These are phyloP conservation scores for Euclidia mi DNA, from an alignment of 2,888 invertebrate species.

Conservation along the genomic window DNA sequence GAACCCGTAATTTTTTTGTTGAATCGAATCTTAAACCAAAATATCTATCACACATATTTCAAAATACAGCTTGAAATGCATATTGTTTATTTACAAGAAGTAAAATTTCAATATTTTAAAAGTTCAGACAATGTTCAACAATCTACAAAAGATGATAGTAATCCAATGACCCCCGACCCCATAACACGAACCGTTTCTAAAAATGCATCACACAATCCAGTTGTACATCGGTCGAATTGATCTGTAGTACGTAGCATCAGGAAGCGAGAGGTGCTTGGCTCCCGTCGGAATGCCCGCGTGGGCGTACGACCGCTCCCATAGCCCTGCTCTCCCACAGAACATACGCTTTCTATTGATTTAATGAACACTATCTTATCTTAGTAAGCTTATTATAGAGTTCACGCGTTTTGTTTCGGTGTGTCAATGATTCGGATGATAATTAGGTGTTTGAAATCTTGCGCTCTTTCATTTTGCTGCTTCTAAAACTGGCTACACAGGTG, in stretches of 20 bases:
- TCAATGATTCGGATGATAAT: slow-evolving; percentile 59
- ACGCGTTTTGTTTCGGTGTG: slow-evolving; percentile 64
- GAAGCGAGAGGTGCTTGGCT: slow-evolving; percentile 88
- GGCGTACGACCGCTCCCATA: slow-evolving; percentile 70
- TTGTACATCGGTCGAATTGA: slow-evolving; percentile 63
- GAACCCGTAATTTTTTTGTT: too few relatives aligned
- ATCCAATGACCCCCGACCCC: slow-evolving; percentile 33
- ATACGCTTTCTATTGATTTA: slow-evolving; percentile 88
- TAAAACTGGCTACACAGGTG: too few relatives aligned
- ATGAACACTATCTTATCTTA: slow-evolving; percentile 87
- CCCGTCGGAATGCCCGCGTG: slow-evolving; percentile 83
- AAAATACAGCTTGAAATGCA: too few relatives aligned
- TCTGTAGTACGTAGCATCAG: slow-evolving; percentile 78
- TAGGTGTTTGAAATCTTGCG: too few relatives aligned
- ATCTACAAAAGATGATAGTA: slow-evolving; percentile 14
- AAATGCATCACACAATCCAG: slow-evolving; percentile 56
- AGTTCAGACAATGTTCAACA: too few relatives aligned
- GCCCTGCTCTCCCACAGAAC: slow-evolving; percentile 69
- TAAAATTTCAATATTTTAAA: too few relatives aligned
- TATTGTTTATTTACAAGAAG: too few relatives aligned
- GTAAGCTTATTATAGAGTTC: slow-evolving; percentile 80
- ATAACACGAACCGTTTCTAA: too few relatives aligned
- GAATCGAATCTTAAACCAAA: too few relatives aligned
- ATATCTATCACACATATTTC: too few relatives aligned
- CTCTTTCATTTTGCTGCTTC: too few relatives aligned